These are phyloP conservation scores for Drosophila nannoptera DNA, from an alignment of 1,140 invertebrate genomes.

Conservation along the genomic window DNA sequence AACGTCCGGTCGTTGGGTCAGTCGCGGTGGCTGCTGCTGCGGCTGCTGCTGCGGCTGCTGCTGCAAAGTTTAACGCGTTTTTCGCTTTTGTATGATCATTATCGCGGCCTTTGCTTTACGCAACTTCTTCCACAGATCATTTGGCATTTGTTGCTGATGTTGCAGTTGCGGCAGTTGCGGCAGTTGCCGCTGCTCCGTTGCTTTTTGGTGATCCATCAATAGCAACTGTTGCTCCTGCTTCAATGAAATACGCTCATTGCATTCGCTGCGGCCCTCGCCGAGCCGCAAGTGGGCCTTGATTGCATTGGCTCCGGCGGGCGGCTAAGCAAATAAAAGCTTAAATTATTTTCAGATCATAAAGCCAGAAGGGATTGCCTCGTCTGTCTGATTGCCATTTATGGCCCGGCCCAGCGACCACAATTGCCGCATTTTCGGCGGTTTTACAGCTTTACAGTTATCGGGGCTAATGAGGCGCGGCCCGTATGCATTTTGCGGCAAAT, in stretches of 20 bases:
- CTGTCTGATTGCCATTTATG: constrained; percentile 75
- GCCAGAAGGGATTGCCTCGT: constrained; percentile 72
- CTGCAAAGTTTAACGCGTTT: constrained; percentile 75
- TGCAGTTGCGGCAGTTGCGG: constrained; percentile 10
- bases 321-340: constrained; percentile 77
- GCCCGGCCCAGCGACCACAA: constrained; percentile 23
- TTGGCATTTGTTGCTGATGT: constrained; percentile 55
- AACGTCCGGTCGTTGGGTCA: constrained; percentile 70
- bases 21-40: constrained; percentile 32
- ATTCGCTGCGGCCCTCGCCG: constrained; percentile 20
- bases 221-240: constrained; percentile 51
- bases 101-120: constrained; percentile 72
- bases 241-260: constrained; percentile 73
- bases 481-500: constrained; percentile 11
- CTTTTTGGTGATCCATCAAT: constrained; percentile 75
- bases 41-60: constrained; percentile 14
- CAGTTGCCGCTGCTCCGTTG: constrained; percentile 43
- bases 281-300: constrained; percentile 37
- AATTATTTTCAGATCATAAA: constrained; percentile 77
- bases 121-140: constrained; percentile 70
- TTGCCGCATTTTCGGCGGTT: constrained; percentile 62
- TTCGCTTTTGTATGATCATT: constrained; percentile 76
- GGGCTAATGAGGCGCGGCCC: constrained; percentile 49
- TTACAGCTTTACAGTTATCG: constrained; percentile 65
- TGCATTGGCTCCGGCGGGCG: constrained; percentile 33